phyloP scores from a whole-genome alignment of 2,888 invertebrate species.

The Parnassius mnemosyne region DNA sequence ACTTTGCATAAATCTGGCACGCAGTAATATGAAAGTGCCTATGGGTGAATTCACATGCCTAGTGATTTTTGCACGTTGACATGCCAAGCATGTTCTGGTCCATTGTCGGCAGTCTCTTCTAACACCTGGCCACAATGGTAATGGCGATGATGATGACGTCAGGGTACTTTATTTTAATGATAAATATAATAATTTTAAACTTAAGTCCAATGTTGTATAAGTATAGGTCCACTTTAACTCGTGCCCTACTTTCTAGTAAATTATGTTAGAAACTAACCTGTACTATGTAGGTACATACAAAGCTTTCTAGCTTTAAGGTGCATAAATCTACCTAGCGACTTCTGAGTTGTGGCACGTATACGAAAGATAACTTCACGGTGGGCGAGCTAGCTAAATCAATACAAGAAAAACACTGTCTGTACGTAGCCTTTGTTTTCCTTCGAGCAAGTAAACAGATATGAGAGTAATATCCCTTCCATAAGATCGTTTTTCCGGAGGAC shows the following conservation, averaged over 20 bases:
- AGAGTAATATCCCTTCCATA: constrained; percentile 44
- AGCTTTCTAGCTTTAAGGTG: constrained; percentile 1
- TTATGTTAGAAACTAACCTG: constrained; percentile 7
- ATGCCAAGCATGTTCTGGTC: too few species aligned
- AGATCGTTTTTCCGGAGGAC: constrained; percentile 41
- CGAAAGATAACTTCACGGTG: constrained; percentile 13
- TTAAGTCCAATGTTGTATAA: too few species aligned
- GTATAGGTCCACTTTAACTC: neutral
- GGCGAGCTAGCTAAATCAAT: constrained; percentile 17
- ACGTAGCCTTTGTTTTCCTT: constrained; percentile 22
- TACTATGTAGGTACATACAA: constrained; percentile 2
- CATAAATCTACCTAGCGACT: constrained; percentile 16
- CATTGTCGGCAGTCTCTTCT: too few species aligned
- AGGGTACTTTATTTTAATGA: too few species aligned
- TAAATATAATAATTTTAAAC: too few species aligned
- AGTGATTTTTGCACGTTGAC: too few species aligned
- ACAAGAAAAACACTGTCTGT: constrained; percentile 17
- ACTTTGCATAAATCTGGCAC: too few species aligned
- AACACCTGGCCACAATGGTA: too few species aligned
- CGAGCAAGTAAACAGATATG: constrained; percentile 36
- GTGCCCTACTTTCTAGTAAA: constrained; percentile 10
- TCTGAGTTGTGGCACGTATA: constrained; percentile 16
- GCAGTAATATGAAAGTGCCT: too few species aligned
- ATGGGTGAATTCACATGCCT: too few species aligned
- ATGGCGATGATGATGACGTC: too few species aligned